Conservation (phyloP, 1,140 invertebrate genomes). For the Hydropsyche tenuis region DNA sequence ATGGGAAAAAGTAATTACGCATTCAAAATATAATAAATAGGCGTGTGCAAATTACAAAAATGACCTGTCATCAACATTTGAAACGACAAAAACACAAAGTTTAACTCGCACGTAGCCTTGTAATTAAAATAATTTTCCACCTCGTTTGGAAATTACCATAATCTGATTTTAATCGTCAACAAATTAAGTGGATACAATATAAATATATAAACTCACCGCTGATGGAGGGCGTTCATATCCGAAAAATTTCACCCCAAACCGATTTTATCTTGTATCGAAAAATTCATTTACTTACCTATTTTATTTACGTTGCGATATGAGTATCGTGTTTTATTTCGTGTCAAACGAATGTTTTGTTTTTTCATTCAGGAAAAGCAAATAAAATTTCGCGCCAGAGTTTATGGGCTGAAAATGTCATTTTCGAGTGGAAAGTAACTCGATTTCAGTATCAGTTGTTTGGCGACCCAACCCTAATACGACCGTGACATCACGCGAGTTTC, state of each 20-base stretch:
- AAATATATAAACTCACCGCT: slow-evolving; percentile 25
- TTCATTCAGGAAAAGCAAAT: not conserved
- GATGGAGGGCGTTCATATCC: slow-evolving; percentile 20
- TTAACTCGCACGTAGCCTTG: slow-evolving; percentile 18
- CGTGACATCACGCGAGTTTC: slow-evolving; percentile 40
- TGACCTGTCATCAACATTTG: slow-evolving; percentile 36
- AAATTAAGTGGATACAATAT: slow-evolving; percentile 41
- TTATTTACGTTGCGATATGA: not conserved
- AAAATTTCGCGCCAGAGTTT: slow-evolving; percentile 11
- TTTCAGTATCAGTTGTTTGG: slow-evolving; percentile 10
- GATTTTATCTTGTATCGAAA: too few relatives aligned
- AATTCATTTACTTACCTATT: too few relatives aligned
- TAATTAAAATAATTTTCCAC: slow-evolving; percentile 39
- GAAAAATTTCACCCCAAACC: not conserved
- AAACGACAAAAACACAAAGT: slow-evolving; percentile 29
- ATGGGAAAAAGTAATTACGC: not conserved
- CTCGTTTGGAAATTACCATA: slow-evolving; percentile 36
- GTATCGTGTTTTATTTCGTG: not conserved
- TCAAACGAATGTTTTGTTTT: not conserved
- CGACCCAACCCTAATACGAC: slow-evolving; percentile 19
- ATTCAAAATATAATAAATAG: not conserved
- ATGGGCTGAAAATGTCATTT: slow-evolving; percentile 8
- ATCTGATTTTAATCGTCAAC: slow-evolving; percentile 39
- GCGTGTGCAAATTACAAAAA: slow-evolving; percentile 25
- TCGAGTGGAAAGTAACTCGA: slow-evolving; percentile 10